Conservation (phyloP, 2,888 invertebrate species). For the Rutpela maculata region DNA sequence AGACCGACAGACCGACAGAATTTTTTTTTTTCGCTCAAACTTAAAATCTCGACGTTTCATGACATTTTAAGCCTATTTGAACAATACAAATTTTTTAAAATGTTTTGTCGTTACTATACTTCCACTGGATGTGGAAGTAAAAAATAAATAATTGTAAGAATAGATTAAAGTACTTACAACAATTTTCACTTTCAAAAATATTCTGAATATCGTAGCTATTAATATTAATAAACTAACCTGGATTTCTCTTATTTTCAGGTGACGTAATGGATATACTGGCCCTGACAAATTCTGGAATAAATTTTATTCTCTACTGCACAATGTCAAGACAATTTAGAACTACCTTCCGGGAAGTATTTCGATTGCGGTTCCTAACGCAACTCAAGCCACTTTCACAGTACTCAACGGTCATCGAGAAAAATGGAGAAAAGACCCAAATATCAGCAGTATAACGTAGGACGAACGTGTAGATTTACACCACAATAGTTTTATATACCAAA, state of each 20-base stretch:
- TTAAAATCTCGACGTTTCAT: too few relatives aligned
- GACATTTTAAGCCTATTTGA: too few relatives aligned
- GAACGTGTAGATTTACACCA: slow-evolving; percentile 8
- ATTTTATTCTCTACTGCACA: slow-evolving; percentile 95
- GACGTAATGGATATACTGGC: slow-evolving; percentile 95
- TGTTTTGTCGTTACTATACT: too few relatives aligned
- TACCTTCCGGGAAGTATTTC: slow-evolving; percentile 86
- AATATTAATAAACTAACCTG: neutral
- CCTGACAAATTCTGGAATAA: slow-evolving; percentile 94
- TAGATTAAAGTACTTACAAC: neutral
- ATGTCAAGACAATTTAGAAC: slow-evolving; percentile 95
- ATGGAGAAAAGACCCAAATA: slow-evolving; percentile 58
- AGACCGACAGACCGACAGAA: too few relatives aligned
- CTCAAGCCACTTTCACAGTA: slow-evolving; percentile 52
- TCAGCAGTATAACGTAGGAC: slow-evolving; percentile 52
- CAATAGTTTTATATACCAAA: neutral
- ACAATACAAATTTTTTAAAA: too few relatives aligned
- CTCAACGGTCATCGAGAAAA: slow-evolving; percentile 49
- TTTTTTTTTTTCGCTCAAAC: too few relatives aligned
- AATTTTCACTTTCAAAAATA: neutral
- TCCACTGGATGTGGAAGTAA: too few relatives aligned
- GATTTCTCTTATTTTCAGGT: slow-evolving; percentile 74
- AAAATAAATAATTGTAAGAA: too few relatives aligned
- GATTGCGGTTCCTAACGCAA: slow-evolving; percentile 68
- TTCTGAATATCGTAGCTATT: neutral